phyloP scores from a whole-genome alignment of 1,140 invertebrate species.

The Odontomachus brunneus region DNA sequence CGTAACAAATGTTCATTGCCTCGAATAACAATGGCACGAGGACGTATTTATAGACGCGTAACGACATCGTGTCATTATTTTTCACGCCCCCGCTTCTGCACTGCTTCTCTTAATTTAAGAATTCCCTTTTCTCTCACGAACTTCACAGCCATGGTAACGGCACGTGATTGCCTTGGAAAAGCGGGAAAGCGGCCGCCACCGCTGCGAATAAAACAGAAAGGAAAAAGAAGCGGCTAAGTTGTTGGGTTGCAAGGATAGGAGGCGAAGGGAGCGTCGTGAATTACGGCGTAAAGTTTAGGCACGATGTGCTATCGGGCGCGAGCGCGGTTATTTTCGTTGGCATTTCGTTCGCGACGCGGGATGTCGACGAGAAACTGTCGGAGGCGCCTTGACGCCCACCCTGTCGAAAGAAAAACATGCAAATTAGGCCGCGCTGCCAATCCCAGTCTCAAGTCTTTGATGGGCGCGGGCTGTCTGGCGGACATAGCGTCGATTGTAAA shows the following conservation, averaged over 20 bases:
- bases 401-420: conserved; percentile 32
- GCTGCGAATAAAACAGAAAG: background rate
- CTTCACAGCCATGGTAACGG: conserved; percentile 33
- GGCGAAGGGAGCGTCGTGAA: conserved; percentile 8
- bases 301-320: conserved; percentile 50
- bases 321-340: conserved; percentile 63
- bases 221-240: background rate
- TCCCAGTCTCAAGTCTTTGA: background rate
- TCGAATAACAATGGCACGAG: conserved; percentile 64
- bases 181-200: background rate
- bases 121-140: background rate
- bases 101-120: conserved; percentile 13
- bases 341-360: conserved; percentile 51
- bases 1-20: conserved; percentile 49
- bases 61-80: conserved; percentile 40
- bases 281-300: conserved; percentile 56
- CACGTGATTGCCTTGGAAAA: conserved; percentile 17
- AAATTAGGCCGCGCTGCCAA: conserved; percentile 17
- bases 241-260: conserved; percentile 26
- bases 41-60: conserved; percentile 64
- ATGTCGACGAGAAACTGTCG: conserved; percentile 25
- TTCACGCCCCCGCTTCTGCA: background rate
- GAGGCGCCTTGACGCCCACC: conserved; percentile 29
- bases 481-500: conserved; percentile 7
- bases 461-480: background rate